These are phyloP conservation scores for Enhydra lutris DNA, from an alignment of 2,113 vertebrate species.

Conservation along the genomic window DNA sequence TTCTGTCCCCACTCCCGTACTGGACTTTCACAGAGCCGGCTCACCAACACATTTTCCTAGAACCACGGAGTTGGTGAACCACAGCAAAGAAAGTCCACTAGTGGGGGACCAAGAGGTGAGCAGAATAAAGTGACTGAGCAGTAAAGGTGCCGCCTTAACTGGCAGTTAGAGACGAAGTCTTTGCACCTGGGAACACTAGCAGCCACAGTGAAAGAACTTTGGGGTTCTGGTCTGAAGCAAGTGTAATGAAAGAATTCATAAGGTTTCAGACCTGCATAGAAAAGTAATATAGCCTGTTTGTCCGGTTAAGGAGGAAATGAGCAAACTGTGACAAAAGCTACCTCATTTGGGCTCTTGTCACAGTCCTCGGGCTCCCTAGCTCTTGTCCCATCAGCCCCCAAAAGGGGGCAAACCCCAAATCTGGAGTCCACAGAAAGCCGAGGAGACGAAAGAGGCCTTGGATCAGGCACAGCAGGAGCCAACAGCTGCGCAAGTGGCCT, in stretches of 20 bases:
- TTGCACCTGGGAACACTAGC: fast-evolving
- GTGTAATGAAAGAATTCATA: neutral
- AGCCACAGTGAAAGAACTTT: no score
- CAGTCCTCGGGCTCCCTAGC: neutral
- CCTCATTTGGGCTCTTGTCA: neutral
- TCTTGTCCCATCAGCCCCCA: neutral
- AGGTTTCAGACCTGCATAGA: neutral
- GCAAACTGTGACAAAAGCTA: neutral
- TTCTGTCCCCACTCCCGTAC: neutral
- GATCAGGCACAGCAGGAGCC: neutral
- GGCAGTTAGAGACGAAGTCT: neutral
- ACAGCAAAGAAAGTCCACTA: neutral
- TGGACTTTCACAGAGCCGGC: neutral
- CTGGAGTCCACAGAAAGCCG: neutral
- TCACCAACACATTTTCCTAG: neutral
- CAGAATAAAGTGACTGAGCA: neutral
- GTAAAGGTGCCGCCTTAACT: neutral
- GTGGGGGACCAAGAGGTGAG: neutral
- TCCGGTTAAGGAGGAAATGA: conserved; percentile 8
- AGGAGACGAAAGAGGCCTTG: neutral
- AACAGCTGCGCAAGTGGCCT: neutral
- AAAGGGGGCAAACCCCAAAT: neutral
- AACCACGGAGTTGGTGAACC: neutral
- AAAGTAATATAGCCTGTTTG: neutral
- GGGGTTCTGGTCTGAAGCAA: neutral